phyloP scores from a whole-genome alignment of 2,888 invertebrate species.

The Suillia variegata region DNA sequence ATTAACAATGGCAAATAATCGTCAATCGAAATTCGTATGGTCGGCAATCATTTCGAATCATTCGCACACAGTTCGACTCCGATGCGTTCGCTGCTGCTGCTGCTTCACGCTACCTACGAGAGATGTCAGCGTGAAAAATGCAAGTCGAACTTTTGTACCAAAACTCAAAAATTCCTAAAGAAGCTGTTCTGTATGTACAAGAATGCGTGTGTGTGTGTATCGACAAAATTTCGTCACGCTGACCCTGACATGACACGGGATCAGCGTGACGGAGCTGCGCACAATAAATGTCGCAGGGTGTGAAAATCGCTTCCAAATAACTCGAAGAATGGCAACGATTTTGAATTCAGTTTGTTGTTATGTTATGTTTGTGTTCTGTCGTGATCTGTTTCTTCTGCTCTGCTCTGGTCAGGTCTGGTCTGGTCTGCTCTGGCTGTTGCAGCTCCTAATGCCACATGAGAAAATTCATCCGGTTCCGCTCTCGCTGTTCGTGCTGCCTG shows the following conservation, averaged over 20 bases:
- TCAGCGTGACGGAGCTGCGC: conserved; percentile 24
- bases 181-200: background rate
- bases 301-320: conserved; percentile 58
- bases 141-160: too few relatives aligned
- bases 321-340: conserved; percentile 12
- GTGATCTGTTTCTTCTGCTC: too few relatives aligned
- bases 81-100: too few relatives aligned
- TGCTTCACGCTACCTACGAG: too few relatives aligned
- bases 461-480: background rate
- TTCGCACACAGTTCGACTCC: conserved; percentile 29
- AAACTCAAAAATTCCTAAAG: too few relatives aligned
- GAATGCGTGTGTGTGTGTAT: conserved; percentile 15
- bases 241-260: conserved; percentile 27
- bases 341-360: background rate
- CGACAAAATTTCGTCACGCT: conserved; percentile 29
- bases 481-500: background rate
- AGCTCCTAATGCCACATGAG: background rate
- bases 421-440: background rate
- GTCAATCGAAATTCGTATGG: conserved; percentile 52
- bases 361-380: too few relatives aligned
- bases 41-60: conserved; percentile 55
- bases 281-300: conserved; percentile 46
- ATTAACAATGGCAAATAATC: conserved; percentile 15
- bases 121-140: too few relatives aligned
- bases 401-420: too few relatives aligned